These are phyloP conservation scores for Athalia rosae DNA, from an alignment of 2,888 invertebrate genomes.

Conservation along the genomic window DNA sequence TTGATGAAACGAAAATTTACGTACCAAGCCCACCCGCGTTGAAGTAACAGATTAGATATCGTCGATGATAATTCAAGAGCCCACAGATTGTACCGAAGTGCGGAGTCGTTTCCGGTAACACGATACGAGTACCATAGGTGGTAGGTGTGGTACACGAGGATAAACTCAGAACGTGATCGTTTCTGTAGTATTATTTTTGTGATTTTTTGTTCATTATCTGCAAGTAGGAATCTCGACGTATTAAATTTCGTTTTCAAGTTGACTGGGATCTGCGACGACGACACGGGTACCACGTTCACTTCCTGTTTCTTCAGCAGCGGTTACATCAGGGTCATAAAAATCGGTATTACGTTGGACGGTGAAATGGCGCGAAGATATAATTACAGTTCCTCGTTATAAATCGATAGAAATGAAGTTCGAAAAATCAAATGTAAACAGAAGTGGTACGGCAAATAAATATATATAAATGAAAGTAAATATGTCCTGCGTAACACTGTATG, in stretches of 20 bases:
- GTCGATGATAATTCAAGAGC: background rate
- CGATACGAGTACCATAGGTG: constrained; percentile 1
- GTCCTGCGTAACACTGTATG: no score
- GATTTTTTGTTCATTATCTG: no score
- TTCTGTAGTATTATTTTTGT: constrained; percentile 26
- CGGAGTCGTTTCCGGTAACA: constrained; percentile 35
- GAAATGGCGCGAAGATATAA: no score
- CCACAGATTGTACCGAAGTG: background rate
- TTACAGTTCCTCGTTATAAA: no score
- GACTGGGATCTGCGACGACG: constrained; percentile 12
- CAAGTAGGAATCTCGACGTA: constrained; percentile 14
- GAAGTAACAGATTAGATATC: background rate
- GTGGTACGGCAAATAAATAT: no score
- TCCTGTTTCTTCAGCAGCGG: constrained; percentile 11
- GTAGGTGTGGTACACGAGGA: no score
- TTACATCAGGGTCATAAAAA: constrained; percentile 7
- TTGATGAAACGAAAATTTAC: no score
- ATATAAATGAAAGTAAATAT: no score
- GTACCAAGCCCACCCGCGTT: background rate
- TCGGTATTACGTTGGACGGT: background rate
- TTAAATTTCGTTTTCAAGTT: constrained; percentile 39
- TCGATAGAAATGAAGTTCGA: no score
- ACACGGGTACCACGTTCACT: constrained; percentile 34
- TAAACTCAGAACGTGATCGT: constrained; percentile 13
- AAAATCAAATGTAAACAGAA: no score